A percentile compares a stretch with the other conserved stretches of the same genome.
Conservation (phyloP, 1,140 invertebrate species). For the Drepana arcuata region DNA sequence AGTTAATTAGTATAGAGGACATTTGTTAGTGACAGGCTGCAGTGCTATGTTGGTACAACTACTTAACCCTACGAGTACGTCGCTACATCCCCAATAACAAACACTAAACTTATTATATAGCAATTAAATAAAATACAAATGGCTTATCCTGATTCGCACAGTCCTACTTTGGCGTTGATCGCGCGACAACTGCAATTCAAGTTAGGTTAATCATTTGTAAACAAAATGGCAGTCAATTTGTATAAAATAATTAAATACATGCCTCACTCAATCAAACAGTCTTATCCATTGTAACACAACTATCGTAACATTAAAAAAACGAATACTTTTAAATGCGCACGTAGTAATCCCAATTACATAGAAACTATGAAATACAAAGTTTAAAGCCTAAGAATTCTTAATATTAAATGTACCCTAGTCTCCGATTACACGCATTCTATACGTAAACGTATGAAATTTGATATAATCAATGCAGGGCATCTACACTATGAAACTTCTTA, state of each 20-base stretch:
- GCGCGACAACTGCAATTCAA: no score
- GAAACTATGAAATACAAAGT: constrained; percentile 35
- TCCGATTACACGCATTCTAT: constrained; percentile 60
- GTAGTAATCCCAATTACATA: constrained; percentile 15
- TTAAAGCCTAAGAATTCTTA: constrained; percentile 63
- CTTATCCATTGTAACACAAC: constrained; percentile 33
- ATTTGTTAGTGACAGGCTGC: no score
- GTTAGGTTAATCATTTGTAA: no score
- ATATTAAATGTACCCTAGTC: constrained; percentile 49
- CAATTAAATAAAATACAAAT: constrained; percentile 9
- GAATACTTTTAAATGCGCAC: constrained; percentile 1
- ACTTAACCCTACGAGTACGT: no score
- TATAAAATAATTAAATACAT: constrained; percentile 33
- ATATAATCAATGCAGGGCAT: constrained; percentile 57
- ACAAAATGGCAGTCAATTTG: constrained; percentile 51
- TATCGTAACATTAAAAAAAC: neutral
- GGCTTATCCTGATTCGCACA: no score
- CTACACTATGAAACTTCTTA: neutral
- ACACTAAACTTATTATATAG: constrained; percentile 17
- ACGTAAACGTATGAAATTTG: constrained; percentile 39
- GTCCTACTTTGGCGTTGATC: no score
- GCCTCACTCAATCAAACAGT: constrained; percentile 48
- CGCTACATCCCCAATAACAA: constrained; percentile 11
- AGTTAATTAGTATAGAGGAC: no score
- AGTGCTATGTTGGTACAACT: no score